Conservation (phyloP, 2,888 invertebrate genomes). For the Cynaeus angustus region DNA sequence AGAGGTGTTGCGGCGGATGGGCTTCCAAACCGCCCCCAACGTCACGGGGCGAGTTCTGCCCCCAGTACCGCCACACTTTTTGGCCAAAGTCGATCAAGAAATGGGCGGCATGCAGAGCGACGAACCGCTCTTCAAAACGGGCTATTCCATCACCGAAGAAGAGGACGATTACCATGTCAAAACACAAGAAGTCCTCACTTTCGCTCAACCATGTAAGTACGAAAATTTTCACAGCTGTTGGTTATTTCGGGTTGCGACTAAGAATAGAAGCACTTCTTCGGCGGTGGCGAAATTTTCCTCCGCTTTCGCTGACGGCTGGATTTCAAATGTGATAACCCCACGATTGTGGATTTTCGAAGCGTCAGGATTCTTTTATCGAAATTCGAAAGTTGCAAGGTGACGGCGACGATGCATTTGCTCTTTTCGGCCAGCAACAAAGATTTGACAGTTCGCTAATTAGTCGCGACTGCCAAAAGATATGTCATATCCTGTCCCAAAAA, state of each 20-base stretch:
- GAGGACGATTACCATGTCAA: conserved; percentile 81
- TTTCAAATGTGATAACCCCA: conserved; percentile 8
- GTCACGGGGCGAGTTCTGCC: conserved; percentile 76
- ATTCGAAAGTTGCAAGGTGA: neutral
- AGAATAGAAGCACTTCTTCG: conserved; percentile 1
- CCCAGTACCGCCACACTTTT: conserved; percentile 72
- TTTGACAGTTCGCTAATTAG: too few species aligned
- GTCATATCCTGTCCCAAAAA: too few species aligned
- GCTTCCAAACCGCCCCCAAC: conserved; percentile 74
- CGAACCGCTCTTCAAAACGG: conserved; percentile 68
- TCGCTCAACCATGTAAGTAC: conserved; percentile 75
- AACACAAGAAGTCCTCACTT: conserved; percentile 80
- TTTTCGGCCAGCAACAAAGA: neutral
- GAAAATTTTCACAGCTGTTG: neutral
- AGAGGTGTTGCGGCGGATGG: conserved; percentile 76
- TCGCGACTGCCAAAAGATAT: too few species aligned
- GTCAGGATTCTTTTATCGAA: conserved; percentile 15
- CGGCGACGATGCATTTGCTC: neutral
- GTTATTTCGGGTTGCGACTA: neutral
- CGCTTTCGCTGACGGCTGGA: conserved; percentile 1
- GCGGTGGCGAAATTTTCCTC: neutral
- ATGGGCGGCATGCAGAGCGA: conserved; percentile 71
- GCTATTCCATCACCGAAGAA: conserved; percentile 75
- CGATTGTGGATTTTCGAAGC: conserved; percentile 1
- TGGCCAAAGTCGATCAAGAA: conserved; percentile 66